A percentile compares a stretch with the other conserved stretches of the same genome.
Conservation (phyloP, 2,113 vertebrate species). For the Bubalus kerabau region DNA sequence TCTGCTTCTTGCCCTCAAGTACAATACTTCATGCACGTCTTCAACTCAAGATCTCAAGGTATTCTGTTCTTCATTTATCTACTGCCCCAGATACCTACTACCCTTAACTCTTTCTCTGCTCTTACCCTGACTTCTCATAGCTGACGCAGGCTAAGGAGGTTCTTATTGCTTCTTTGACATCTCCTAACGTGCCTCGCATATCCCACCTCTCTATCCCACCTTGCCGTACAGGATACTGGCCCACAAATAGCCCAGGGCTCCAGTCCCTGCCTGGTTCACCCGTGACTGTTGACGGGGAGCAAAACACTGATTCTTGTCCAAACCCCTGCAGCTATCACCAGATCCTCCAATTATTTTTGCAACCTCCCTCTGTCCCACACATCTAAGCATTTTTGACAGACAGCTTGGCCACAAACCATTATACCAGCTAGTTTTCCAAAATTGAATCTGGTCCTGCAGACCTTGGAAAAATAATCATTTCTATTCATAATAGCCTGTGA, state of each 20-base stretch:
- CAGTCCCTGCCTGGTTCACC: not conserved
- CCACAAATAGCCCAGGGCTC: not conserved
- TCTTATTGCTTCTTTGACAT: not conserved
- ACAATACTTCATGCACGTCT: not conserved
- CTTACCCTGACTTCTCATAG: not conserved
- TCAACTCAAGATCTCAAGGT: not conserved
- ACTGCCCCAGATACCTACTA: not conserved
- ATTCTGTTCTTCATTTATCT: not conserved
- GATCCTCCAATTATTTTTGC: constrained; percentile 34
- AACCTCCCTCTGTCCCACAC: not conserved
- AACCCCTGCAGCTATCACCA: not conserved
- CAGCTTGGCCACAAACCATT: constrained; percentile 1
- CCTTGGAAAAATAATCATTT: constrained; percentile 68
- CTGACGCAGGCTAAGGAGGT: not conserved
- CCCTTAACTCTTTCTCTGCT: not conserved
- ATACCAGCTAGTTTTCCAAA: constrained; percentile 50
- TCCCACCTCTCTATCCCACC: not conserved
- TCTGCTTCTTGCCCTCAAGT: not conserved
- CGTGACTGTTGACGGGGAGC: not conserved
- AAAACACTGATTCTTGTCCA: not conserved
- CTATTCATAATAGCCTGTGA: constrained; percentile 58
- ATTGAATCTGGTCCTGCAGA: constrained; percentile 49
- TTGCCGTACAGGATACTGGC: not conserved
- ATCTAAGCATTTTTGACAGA: constrained; percentile 42
- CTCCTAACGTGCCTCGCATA: not conserved